Evolutionary conservation across 2,113 vertebrate species (phyloP).

Genomic region (Origma solitaria): DNA sequence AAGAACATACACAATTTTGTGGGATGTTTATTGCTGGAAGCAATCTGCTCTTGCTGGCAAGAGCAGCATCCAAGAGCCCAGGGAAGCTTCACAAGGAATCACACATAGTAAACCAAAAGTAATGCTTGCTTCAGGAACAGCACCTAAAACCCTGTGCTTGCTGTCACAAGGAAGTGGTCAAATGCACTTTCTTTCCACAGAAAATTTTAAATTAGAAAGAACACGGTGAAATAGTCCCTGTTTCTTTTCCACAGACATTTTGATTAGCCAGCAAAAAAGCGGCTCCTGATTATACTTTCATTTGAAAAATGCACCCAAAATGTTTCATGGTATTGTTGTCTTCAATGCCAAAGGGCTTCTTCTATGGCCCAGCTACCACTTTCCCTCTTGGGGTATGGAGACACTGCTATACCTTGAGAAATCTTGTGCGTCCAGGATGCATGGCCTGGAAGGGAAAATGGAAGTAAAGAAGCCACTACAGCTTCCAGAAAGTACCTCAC

Average conservation of each 20-base stretch:
- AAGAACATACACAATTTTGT: slow-evolving; percentile 73
- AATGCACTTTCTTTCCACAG: not conserved
- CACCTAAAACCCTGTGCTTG: not conserved
- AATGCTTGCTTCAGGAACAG: slow-evolving; percentile 42
- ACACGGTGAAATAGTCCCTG: not conserved
- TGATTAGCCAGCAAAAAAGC: not conserved
- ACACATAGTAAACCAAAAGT: slow-evolving; percentile 57
- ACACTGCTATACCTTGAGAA: not conserved
- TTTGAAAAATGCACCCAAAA: not conserved
- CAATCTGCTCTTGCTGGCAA: slow-evolving; percentile 29
- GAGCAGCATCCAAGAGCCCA: slow-evolving; percentile 27
- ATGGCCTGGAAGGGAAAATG: not conserved
- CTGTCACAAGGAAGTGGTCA: not conserved
- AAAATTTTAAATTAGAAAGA: slow-evolving; percentile 25
- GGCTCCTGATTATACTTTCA: not conserved
- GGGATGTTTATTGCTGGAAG: slow-evolving; percentile 68
- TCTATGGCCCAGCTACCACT: not conserved
- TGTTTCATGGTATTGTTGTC: not conserved
- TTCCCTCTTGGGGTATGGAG: not conserved
- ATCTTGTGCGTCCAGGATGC: not conserved
- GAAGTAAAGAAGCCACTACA: not conserved
- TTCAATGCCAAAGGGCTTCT: not conserved
- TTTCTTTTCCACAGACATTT: not conserved
- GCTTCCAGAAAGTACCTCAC: not conserved
- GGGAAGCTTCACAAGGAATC: slow-evolving; percentile 50